phyloP scores from a whole-genome alignment of 2,888 invertebrate genomes.

The Thymelicus lineola region DNA sequence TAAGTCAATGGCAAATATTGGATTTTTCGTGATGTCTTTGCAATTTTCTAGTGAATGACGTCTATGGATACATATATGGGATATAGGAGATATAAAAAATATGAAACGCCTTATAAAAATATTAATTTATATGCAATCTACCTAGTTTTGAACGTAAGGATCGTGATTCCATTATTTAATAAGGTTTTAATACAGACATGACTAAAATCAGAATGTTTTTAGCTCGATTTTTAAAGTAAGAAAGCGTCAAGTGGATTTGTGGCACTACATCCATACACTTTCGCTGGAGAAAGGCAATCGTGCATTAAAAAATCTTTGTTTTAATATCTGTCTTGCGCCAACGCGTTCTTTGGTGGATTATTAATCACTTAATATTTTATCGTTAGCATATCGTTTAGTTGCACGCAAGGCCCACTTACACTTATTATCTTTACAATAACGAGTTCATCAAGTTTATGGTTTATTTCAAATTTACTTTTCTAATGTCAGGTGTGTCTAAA shows the following conservation, averaged over 20 bases:
- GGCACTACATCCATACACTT: constrained; percentile 74
- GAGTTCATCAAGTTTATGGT: neutral
- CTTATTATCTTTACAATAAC: constrained; percentile 4
- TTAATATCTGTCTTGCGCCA: constrained; percentile 41
- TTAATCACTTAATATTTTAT: constrained; percentile 37
- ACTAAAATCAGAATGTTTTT: neutral
- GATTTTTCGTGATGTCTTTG: too few species aligned
- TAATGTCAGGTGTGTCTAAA: too few species aligned
- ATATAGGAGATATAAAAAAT: too few species aligned
- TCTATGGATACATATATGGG: too few species aligned
- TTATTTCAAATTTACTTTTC: too few species aligned
- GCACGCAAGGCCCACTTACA: constrained; percentile 31
- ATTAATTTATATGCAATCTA: too few species aligned
- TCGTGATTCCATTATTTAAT: too few species aligned
- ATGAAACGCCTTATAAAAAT: too few species aligned
- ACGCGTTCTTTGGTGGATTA: constrained; percentile 17
- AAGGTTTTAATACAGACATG: too few species aligned
- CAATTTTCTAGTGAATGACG: too few species aligned
- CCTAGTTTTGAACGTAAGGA: too few species aligned
- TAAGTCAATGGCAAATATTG: too few species aligned
- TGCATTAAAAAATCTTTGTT: constrained; percentile 74
- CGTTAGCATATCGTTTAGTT: constrained; percentile 29
- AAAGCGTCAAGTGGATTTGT: constrained; percentile 75
- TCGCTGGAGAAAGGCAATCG: constrained; percentile 81
- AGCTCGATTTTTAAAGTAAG: constrained; percentile 60